Evolutionary conservation across 2,888 invertebrate genomes (phyloP).

Genomic region (Linhomoeus sp.): DNA sequence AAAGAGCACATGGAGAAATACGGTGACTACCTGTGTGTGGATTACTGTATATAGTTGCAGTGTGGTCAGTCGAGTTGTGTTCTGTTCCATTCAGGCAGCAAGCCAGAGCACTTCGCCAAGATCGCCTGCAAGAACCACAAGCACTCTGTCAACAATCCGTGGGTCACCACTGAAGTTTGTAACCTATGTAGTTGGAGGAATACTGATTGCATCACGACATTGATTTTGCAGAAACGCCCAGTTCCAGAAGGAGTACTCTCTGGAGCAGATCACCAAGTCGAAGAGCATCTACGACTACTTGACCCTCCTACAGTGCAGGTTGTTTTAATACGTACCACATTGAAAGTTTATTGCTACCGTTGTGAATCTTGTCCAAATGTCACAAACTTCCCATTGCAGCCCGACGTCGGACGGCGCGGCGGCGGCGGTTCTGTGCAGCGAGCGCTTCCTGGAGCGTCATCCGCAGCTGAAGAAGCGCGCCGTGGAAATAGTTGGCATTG

Average conservation of each 20-base stretch:
- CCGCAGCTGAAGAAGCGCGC: slow-evolving; percentile 57
- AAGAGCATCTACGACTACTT: slow-evolving; percentile 72
- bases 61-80: no score
- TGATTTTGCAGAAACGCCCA: slow-evolving; percentile 84
- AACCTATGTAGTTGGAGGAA: no score
- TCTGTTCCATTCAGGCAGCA: slow-evolving; percentile 41
- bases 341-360: no score
- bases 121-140: slow-evolving; percentile 94
- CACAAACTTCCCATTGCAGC: no score
- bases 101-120: slow-evolving; percentile 77
- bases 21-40: no score
- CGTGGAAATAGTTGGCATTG: slow-evolving; percentile 85
- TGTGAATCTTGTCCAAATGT: no score
- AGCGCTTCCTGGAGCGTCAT: slow-evolving; percentile 60
- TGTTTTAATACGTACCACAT: no score
- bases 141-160: slow-evolving; percentile 86
- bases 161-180: no score
- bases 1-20: slow-evolving; percentile 86
- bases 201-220: no score
- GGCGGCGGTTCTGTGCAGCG: slow-evolving; percentile 71
- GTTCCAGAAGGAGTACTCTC: slow-evolving; percentile 67
- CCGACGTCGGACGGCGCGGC: slow-evolving; percentile 97
- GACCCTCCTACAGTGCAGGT: slow-evolving; percentile 86
- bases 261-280: slow-evolving; percentile 71
- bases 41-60: no score